Evolutionary conservation across 1,140 invertebrate species (phyloP).

Genomic region (Agraylea sexmaculata): DNA sequence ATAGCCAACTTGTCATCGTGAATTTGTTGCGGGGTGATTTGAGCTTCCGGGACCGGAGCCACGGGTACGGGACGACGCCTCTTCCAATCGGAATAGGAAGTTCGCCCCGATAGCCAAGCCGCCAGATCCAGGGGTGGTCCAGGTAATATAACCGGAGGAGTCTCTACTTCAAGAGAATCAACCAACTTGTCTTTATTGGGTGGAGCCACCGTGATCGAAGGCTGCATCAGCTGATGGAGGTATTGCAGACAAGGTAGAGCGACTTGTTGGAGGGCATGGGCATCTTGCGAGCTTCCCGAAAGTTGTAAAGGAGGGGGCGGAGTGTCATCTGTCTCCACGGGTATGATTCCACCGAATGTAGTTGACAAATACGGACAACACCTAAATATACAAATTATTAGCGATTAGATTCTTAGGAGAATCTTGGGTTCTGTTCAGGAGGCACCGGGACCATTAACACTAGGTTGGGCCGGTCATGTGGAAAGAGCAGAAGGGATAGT

Average conservation of each 20-base stretch:
- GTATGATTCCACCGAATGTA: slow-evolving; percentile 30
- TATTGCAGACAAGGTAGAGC: slow-evolving; percentile 38
- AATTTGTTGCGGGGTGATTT: slow-evolving; percentile 13
- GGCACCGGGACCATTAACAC: too few relatives aligned
- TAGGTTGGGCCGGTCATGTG: too few relatives aligned
- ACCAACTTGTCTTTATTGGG: slow-evolving; percentile 13
- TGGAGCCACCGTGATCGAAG: slow-evolving; percentile 19
- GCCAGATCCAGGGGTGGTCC: slow-evolving; percentile 31
- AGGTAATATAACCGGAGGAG: slow-evolving; percentile 22
- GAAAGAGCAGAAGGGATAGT: too few relatives aligned
- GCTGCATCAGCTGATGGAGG: slow-evolving; percentile 37
- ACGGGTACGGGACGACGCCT: slow-evolving; percentile 22
- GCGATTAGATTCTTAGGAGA: too few relatives aligned
- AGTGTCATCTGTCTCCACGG: slow-evolving; percentile 17
- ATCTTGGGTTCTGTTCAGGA: too few relatives aligned
- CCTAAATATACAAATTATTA: slow-evolving; percentile 22
- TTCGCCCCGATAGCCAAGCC: slow-evolving; percentile 33
- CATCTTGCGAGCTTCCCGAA: slow-evolving; percentile 11
- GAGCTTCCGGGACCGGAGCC: slow-evolving; percentile 9
- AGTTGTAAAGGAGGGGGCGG: slow-evolving; percentile 6
- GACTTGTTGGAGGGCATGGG: slow-evolving; percentile 37
- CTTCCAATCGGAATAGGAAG: slow-evolving; percentile 31
- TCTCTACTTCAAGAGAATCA: slow-evolving; percentile 4
- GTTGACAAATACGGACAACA: slow-evolving; percentile 39
- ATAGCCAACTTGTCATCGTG: slow-evolving; percentile 28